phyloP scores from a whole-genome alignment of 2,888 invertebrate species.

The Eilema depressum region DNA sequence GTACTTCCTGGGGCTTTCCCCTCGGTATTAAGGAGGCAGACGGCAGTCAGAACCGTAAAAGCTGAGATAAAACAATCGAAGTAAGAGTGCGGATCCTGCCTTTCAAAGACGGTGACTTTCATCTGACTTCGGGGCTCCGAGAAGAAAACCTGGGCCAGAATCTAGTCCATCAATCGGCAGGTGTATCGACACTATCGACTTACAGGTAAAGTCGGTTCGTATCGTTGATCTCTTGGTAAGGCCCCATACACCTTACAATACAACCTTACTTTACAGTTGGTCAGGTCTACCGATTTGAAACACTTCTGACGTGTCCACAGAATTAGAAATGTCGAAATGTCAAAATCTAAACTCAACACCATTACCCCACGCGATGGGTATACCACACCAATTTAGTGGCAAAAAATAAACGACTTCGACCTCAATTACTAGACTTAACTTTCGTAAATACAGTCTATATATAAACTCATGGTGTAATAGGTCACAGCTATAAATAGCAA shows the following conservation, averaged over 20 bases:
- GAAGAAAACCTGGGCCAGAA: no score
- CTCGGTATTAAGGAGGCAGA: no score
- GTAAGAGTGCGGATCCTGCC: no score
- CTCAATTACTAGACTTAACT: conserved; percentile 30
- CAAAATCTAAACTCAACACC: background rate
- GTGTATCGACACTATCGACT: background rate
- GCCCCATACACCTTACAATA: background rate
- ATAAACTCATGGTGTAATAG: conserved; percentile 40
- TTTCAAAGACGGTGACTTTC: no score
- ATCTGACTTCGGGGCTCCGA: no score
- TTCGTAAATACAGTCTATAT: conserved; percentile 47
- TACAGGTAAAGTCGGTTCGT: background rate
- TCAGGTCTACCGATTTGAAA: background rate
- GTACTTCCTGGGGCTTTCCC: no score
- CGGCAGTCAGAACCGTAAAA: no score
- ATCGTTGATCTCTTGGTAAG: background rate
- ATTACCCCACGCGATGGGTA: background rate
- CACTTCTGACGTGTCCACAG: background rate
- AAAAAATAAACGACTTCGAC: conserved; percentile 13
- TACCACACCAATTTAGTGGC: background rate
- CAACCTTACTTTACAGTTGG: no score
- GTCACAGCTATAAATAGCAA: background rate
- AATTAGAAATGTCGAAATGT: no score
- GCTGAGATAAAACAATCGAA: no score
- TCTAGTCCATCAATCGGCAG: background rate